Percentiles rank a stretch among this genome's conserved stretches.
phyloP scores from a whole-genome alignment of 2,888 invertebrate genomes.

The Carabus problematicus region DNA sequence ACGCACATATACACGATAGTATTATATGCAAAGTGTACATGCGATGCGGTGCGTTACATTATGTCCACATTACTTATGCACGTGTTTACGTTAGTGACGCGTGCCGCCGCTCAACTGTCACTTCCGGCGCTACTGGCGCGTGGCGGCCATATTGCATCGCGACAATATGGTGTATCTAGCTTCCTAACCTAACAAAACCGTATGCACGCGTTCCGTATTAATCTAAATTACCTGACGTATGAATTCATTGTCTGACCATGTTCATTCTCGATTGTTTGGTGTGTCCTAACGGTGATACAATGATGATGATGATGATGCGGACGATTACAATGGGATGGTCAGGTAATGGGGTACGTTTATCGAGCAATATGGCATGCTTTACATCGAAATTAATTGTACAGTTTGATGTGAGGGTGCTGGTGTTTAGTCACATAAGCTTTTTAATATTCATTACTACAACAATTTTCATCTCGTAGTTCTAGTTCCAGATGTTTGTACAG shows the following conservation, averaged over 20 bases:
- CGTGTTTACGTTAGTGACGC: slow-evolving; percentile 37
- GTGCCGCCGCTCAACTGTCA: slow-evolving; percentile 44
- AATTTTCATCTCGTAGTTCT: too few species aligned
- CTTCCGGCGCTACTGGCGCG: slow-evolving; percentile 43
- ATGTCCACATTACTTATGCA: slow-evolving; percentile 19
- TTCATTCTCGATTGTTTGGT: slow-evolving; percentile 23
- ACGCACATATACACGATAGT: too few species aligned
- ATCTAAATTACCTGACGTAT: background rate
- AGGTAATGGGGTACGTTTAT: too few species aligned
- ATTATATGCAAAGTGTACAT: slow-evolving; percentile 2
- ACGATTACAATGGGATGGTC: too few species aligned
- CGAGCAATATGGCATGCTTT: too few species aligned
- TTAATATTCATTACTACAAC: too few species aligned
- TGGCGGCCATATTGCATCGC: slow-evolving; percentile 29
- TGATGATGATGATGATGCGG: slow-evolving; percentile 16
- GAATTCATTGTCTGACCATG: slow-evolving; percentile 21
- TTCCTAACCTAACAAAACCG: background rate
- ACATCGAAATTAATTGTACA: too few species aligned
- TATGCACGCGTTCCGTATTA: background rate
- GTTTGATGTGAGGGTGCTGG: too few species aligned
- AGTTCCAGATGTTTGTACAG: too few species aligned
- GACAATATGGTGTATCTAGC: slow-evolving; percentile 9
- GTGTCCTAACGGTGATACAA: slow-evolving; percentile 27
- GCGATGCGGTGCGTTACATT: slow-evolving; percentile 9
- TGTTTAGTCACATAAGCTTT: too few species aligned